phyloP scores from a whole-genome alignment of 2,888 invertebrate genomes.

The Cryptophagus acutangulus region DNA sequence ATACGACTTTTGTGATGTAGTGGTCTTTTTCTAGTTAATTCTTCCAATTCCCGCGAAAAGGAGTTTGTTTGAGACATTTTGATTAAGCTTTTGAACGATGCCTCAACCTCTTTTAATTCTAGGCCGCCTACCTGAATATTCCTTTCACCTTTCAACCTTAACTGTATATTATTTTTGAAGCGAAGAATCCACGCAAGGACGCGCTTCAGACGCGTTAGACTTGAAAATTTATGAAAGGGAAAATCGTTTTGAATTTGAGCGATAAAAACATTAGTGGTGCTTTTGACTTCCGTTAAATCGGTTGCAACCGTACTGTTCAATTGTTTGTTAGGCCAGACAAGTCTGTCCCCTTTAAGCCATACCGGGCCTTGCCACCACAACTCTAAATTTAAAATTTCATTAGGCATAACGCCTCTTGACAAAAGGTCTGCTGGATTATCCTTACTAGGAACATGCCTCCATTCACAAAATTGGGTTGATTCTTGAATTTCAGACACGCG shows the following conservation, averaged over 20 bases:
- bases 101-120: constrained; percentile 1
- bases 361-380: constrained; percentile 18
- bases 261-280: neutral
- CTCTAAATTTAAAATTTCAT: neutral
- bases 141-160: constrained; percentile 7
- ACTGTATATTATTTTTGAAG: constrained; percentile 9
- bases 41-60: constrained; percentile 9
- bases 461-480: constrained; percentile 8
- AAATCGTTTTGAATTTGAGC: constrained; percentile 2
- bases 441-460: constrained; percentile 15
- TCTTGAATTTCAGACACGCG: constrained; percentile 18
- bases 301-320: neutral
- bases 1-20: constrained; percentile 11
- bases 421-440: constrained; percentile 17
- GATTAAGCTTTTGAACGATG: constrained; percentile 10
- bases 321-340: neutral
- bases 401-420: constrained; percentile 10
- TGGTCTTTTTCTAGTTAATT: neutral
- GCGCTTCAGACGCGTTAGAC: constrained; percentile 9
- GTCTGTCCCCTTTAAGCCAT: constrained; percentile 7
- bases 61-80: constrained; percentile 10
- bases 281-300: constrained; percentile 1
- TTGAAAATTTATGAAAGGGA: constrained; percentile 14
- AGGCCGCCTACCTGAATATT: neutral
- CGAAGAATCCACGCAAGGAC: constrained; percentile 11